phyloP scores from a whole-genome alignment of 2,888 invertebrate species.

The Drosophila maculinotata region DNA sequence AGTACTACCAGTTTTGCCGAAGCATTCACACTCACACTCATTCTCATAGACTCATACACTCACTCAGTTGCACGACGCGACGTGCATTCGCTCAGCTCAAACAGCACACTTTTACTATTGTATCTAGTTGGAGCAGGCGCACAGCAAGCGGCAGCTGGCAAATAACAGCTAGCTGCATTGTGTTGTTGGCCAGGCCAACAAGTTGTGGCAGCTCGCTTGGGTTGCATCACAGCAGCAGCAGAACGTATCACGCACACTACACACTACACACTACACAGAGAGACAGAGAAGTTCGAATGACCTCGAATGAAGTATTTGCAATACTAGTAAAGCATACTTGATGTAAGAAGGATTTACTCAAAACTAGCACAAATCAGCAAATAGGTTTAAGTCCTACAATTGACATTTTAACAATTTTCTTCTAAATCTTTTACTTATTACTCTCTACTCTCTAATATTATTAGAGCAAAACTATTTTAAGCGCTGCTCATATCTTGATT shows the following conservation, averaged over 20 bases:
- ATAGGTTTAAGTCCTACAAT: no score
- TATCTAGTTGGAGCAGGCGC: constrained; percentile 84
- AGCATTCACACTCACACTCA: constrained; percentile 35
- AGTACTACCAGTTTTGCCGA: constrained; percentile 55
- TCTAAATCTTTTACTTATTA: no score
- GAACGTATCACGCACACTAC: constrained; percentile 5
- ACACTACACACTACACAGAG: neutral
- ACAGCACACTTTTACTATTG: constrained; percentile 83
- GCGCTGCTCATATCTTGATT: no score
- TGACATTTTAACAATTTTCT: no score
- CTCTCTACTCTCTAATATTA: no score
- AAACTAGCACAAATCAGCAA: no score
- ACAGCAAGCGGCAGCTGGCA: constrained; percentile 70
- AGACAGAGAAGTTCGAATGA: no score
- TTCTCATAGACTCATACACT: constrained; percentile 4
- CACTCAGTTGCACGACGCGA: constrained; percentile 18
- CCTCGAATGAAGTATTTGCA: no score
- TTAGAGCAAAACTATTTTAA: no score
- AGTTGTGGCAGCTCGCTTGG: constrained; percentile 36
- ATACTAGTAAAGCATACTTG: no score
- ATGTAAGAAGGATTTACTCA: no score
- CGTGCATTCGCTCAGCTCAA: constrained; percentile 27
- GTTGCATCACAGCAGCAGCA: constrained; percentile 39
- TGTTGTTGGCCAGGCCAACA: constrained; percentile 67
- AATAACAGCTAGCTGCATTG: constrained; percentile 31